Base-by-base conservation (phyloP, 2,888 invertebrate species). In the Mantis religiosa region DNA sequence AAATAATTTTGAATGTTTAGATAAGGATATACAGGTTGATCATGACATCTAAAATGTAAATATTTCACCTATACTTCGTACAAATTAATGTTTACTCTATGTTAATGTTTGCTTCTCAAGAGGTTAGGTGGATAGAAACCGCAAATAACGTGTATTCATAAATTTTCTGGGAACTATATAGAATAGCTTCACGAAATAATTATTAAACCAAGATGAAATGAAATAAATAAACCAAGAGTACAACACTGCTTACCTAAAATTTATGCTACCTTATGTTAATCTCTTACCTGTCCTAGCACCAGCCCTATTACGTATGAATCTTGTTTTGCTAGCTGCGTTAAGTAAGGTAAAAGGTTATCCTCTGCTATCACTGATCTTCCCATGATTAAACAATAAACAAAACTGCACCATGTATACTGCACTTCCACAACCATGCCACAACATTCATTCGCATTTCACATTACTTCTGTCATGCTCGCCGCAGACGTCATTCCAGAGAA, bases 261-360 rank as follows among this genome's bases (percentile, higher is more conserved):
- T 20, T 71, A 15, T 20, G 20, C 3, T 71, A 71, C 54, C 54
- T 71, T 71, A 71, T 71, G 54, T 71, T 71, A 20, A 25, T 25
- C n/a, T 27, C 87, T 87, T 34, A 97, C 97, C 95, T 97, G 97
- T 90, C 97, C 97, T 91, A 97, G 94, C 92, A 97, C 96, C 92
- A 97, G 94, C 90, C 97, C 97, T 90, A 96, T 95, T 83, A 95
- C 95, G 92, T 96, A 96, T 91, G 93, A 94, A 92, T 96, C 95
- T 90, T 95, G 93, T 89, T 95, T 94, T 20, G 95, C 94, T 92
- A 96, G 94, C 91, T 95, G 95, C 91, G 95, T 94, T 91, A 97
- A 93, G 93, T 97, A 97, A 91, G 95, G 94, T 91, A 96, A 94
- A 90, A 96, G 94, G 92, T 94, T 94, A 92, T 96, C 96, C 91